These are phyloP conservation scores for Ferdinandea cuprea DNA, from an alignment of 2,888 invertebrate genomes.

Conservation along the genomic window DNA sequence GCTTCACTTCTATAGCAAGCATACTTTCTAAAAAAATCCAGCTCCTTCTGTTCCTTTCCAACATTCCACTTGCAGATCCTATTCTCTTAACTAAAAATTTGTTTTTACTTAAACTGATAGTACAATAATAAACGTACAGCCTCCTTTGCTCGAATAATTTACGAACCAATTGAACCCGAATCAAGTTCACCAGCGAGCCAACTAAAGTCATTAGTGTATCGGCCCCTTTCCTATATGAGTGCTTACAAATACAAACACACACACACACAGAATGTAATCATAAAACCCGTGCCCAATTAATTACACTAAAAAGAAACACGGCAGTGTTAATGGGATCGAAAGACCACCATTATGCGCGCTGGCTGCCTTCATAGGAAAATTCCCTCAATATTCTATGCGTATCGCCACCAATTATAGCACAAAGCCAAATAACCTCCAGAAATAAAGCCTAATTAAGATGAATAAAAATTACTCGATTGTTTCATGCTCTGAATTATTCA, in stretches of 20 bases:
- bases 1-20: too few relatives aligned
- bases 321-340: slow-evolving; percentile 54
- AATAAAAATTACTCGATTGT: slow-evolving; percentile 71
- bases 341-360: slow-evolving; percentile 16
- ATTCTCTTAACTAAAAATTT: too few relatives aligned
- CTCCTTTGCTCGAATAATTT: too few relatives aligned
- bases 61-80: too few relatives aligned
- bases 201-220: slow-evolving; percentile 40
- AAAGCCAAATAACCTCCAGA: slow-evolving; percentile 34
- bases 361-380: slow-evolving; percentile 20
- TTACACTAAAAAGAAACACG: slow-evolving; percentile 54
- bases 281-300: slow-evolving; percentile 66
- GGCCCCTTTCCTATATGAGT: not conserved
- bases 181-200: too few relatives aligned
- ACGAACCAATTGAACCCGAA: too few relatives aligned
- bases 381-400: slow-evolving; percentile 24
- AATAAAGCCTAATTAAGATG: slow-evolving; percentile 70
- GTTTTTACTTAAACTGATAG: too few relatives aligned
- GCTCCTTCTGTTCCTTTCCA: too few relatives aligned
- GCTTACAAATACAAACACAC: slow-evolving; percentile 31
- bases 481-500: slow-evolving; percentile 69
- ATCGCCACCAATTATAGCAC: slow-evolving; percentile 59
- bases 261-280: slow-evolving; percentile 26
- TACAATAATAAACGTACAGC: too few relatives aligned
- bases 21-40: too few relatives aligned